A percentile compares a stretch with the other conserved stretches of the same genome.
These are phyloP conservation scores for Erebia aethiops DNA, from an alignment of 2,888 invertebrate genomes.

Conservation along the genomic window DNA sequence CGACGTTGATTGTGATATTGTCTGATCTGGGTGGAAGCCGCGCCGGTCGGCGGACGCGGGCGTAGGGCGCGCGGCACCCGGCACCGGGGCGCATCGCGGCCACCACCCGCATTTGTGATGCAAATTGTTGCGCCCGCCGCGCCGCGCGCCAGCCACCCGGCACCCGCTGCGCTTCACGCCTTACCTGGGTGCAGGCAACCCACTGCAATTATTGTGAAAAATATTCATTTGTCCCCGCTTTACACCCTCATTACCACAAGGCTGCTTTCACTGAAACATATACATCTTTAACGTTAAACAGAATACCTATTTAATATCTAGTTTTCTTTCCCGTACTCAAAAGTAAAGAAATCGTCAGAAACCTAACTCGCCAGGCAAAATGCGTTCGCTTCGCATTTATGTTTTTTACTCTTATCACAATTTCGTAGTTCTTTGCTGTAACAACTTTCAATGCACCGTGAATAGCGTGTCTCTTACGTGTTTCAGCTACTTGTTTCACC, in stretches of 20 bases:
- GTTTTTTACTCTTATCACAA: too few species aligned
- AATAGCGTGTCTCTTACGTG: too few species aligned
- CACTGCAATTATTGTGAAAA: conserved; percentile 77
- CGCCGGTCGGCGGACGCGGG: conserved; percentile 51
- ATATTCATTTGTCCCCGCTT: conserved; percentile 77
- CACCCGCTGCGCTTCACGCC: conserved; percentile 67
- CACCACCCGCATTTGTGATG: conserved; percentile 66
- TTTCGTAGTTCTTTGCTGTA: too few species aligned
- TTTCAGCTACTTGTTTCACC: too few species aligned
- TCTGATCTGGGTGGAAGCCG: conserved; percentile 63
- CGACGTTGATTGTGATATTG: conserved; percentile 82
- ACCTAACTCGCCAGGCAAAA: too few species aligned
- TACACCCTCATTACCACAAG: conserved; percentile 64
- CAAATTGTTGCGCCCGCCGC: conserved; percentile 65
- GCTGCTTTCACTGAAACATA: conserved; percentile 44
- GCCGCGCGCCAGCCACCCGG: conserved; percentile 64
- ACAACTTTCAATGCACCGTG: too few species aligned
- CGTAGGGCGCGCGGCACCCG: conserved; percentile 47
- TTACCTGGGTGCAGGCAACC: conserved; percentile 66
- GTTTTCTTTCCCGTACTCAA: too few species aligned
- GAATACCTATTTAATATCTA: conserved; percentile 9
- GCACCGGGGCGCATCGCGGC: conserved; percentile 60
- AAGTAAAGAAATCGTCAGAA: too few species aligned
- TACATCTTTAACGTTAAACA: conserved; percentile 26
- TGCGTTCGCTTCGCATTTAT: too few species aligned